These are phyloP conservation scores for Anthoscopus minutus DNA, from an alignment of 2,113 vertebrate genomes.

Conservation along the genomic window DNA sequence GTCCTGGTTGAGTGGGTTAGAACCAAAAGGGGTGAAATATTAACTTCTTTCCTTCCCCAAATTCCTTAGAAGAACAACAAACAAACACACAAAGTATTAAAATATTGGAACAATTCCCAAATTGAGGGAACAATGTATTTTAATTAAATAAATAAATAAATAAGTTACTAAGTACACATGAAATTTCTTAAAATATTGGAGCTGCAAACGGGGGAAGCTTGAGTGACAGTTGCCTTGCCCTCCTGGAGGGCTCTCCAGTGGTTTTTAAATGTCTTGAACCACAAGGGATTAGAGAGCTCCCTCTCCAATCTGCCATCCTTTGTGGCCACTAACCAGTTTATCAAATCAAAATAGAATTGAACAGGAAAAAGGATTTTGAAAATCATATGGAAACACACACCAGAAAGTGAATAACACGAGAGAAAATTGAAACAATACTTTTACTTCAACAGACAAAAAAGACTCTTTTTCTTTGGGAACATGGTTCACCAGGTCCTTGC, in stretches of 20 bases:
- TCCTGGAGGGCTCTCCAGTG: neutral
- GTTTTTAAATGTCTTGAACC: neutral
- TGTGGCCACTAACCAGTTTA: neutral
- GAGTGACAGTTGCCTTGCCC: neutral
- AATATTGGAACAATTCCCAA: neutral
- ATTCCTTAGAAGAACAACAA: neutral
- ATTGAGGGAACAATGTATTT: neutral
- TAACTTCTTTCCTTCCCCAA: neutral
- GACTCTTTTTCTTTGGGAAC: neutral
- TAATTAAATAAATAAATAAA: neutral
- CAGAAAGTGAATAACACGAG: neutral
- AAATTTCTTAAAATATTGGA: neutral
- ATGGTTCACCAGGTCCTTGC: neutral
- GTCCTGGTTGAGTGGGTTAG: neutral
- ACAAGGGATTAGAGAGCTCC: neutral
- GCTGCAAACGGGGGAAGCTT: neutral
- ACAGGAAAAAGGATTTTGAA: neutral
- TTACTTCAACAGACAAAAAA: neutral
- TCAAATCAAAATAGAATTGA: neutral
- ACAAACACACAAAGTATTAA: neutral
- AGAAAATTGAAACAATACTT: neutral
- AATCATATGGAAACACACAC: neutral
- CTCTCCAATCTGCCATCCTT: neutral
- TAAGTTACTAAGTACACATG: neutral
- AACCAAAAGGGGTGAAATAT: neutral